A percentile compares a stretch with the other conserved stretches of the same genome.
These are phyloP conservation scores for Palythoa grandis DNA, from an alignment of 92 coral and sea anemone species.

Conservation along the genomic window DNA sequence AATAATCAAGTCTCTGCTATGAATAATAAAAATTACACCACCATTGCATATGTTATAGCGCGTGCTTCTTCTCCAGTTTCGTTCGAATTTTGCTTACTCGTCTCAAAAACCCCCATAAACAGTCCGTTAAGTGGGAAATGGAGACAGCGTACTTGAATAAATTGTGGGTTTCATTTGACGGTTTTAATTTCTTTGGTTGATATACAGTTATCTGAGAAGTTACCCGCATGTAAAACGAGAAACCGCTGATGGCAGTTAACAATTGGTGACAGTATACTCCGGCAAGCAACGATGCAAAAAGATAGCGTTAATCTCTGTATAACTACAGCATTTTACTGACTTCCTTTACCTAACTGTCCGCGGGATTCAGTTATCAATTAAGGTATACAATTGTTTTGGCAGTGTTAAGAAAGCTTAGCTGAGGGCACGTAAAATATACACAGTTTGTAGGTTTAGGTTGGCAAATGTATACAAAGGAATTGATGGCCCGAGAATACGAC, in stretches of 20 bases:
- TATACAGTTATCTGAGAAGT: slow-evolving; percentile 92
- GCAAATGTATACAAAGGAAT: slow-evolving; percentile 60
- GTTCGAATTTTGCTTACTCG: not conserved
- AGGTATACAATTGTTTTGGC: slow-evolving; percentile 22
- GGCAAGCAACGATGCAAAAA: slow-evolving; percentile 44
- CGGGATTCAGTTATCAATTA: slow-evolving; percentile 38
- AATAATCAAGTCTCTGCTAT: not conserved
- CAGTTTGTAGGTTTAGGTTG: slow-evolving; percentile 68
- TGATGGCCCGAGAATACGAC: slow-evolving; percentile 38
- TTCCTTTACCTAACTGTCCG: slow-evolving; percentile 41
- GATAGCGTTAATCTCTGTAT: slow-evolving; percentile 53
- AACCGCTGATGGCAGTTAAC: slow-evolving; percentile 54
- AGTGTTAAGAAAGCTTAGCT: slow-evolving; percentile 28
- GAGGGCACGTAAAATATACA: slow-evolving; percentile 54
- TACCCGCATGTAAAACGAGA: slow-evolving; percentile 87
- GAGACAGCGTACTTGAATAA: slow-evolving; percentile 63
- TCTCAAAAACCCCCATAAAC: slow-evolving; percentile 21
- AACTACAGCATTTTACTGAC: slow-evolving; percentile 47
- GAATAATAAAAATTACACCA: slow-evolving; percentile 13
- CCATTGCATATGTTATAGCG: not conserved
- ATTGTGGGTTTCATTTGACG: slow-evolving; percentile 76
- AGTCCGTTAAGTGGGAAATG: slow-evolving; percentile 47
- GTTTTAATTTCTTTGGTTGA: slow-evolving; percentile 92
- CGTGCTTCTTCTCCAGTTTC: slow-evolving; percentile 44
- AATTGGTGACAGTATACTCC: slow-evolving; percentile 36